These are phyloP conservation scores for Bellardia bayeri DNA, from an alignment of 2,888 invertebrate species.

Conservation along the genomic window DNA sequence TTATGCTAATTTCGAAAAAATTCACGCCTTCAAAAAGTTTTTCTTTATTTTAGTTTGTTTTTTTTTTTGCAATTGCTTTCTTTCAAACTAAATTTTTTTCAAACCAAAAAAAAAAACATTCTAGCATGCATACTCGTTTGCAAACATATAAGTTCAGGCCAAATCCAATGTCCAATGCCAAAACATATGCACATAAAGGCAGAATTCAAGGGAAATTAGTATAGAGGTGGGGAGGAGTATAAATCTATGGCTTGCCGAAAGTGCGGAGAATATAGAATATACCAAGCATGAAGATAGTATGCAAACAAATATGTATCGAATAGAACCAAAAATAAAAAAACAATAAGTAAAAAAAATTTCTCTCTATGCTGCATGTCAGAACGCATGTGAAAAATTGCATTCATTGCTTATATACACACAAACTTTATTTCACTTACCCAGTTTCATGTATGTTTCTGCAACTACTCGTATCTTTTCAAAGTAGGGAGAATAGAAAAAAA, in stretches of 20 bases:
- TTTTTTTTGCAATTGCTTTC: conserved; percentile 31
- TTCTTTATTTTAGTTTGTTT: background rate
- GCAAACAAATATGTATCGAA: conserved; percentile 45
- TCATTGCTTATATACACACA: conserved; percentile 24
- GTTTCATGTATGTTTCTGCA: conserved; percentile 11
- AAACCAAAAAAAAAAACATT: background rate
- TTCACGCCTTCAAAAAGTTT: conserved; percentile 72
- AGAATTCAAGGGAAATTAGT: background rate
- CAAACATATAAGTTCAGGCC: conserved; percentile 62
- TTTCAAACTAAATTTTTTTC: conserved; percentile 44
- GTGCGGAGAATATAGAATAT: conserved; percentile 15
- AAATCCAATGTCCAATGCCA: conserved; percentile 66
- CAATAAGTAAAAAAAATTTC: conserved; percentile 29
- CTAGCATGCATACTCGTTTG: conserved; percentile 13
- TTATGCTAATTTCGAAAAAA: conserved; percentile 73
- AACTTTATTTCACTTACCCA: conserved; percentile 1
- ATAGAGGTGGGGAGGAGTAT: background rate
- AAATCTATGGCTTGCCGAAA: conserved; percentile 43
- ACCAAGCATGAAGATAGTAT: conserved; percentile 32
- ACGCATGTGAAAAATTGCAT: conserved; percentile 73
- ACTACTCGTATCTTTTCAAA: conserved; percentile 24
- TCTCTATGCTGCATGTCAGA: conserved; percentile 62
- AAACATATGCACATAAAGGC: conserved; percentile 52
- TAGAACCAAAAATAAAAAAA: conserved; percentile 8
- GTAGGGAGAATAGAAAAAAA: conserved; percentile 31